Conservation (phyloP, 2,113 vertebrate genomes). For the Camelus dromedarius region DNA sequence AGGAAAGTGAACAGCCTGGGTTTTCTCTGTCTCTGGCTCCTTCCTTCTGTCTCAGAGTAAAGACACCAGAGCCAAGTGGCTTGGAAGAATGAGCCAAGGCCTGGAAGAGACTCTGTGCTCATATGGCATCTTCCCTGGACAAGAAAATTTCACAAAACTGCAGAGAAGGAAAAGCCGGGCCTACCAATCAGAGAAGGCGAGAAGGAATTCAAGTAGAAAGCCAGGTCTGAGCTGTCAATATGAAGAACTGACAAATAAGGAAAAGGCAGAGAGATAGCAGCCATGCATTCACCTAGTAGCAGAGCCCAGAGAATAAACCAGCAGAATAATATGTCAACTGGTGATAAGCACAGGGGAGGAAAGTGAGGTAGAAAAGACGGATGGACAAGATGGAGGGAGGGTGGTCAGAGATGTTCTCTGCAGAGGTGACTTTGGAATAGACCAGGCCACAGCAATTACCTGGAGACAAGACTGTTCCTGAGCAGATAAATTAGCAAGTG, state of each 20-base stretch:
- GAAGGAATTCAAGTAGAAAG: not conserved
- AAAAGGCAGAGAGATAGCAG: not conserved
- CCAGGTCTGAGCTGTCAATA: not conserved
- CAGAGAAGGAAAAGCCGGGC: not conserved
- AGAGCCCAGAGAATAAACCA: not conserved
- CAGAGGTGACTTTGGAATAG: not conserved
- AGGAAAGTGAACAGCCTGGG: not conserved
- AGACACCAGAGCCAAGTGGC: not conserved
- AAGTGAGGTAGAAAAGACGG: not conserved
- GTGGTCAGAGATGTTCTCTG: not conserved
- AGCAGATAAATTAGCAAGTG: not conserved
- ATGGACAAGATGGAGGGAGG: not conserved
- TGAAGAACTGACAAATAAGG: not conserved
- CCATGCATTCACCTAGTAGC: not conserved
- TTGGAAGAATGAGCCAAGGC: not conserved
- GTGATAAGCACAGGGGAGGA: not conserved
- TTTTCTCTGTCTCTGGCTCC: not conserved
- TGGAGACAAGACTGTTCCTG: not conserved
- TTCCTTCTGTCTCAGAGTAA: not conserved
- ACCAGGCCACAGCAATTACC: no score
- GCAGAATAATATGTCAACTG: not conserved
- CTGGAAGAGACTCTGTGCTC: not conserved
- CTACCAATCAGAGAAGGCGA: not conserved
- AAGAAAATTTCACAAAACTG: not conserved
- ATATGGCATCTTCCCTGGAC: no score